phyloP scores from a whole-genome alignment of 1,140 invertebrate genomes.

The Coptotermes formosanus region DNA sequence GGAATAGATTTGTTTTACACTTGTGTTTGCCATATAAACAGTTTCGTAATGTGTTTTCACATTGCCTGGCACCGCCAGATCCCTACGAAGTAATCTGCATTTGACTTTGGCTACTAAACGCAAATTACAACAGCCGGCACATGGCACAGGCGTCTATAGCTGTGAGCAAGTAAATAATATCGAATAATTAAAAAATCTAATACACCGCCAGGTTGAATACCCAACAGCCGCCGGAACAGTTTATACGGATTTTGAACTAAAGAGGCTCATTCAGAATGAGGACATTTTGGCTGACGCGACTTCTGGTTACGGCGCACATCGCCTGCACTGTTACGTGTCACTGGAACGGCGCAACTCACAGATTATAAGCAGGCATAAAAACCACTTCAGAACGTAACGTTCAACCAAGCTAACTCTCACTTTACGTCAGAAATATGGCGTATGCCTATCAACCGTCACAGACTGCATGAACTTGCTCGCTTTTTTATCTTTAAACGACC shows the following conservation, averaged over 20 bases:
- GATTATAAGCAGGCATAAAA: too few relatives aligned
- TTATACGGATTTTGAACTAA: not conserved
- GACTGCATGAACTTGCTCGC: too few relatives aligned
- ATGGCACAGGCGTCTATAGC: not conserved
- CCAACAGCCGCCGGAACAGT: not conserved
- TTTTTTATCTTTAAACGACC: too few relatives aligned
- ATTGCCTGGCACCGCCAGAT: not conserved
- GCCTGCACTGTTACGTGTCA: too few relatives aligned
- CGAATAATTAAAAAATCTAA: not conserved
- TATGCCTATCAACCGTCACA: too few relatives aligned
- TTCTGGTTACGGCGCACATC: not conserved
- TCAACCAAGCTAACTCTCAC: too few relatives aligned
- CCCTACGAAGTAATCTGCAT: not conserved
- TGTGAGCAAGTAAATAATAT: not conserved
- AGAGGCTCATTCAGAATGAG: not conserved
- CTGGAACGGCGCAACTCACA: too few relatives aligned
- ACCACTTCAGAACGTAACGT: too few relatives aligned
- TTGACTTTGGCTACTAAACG: not conserved
- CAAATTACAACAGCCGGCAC: slow-evolving; percentile 2
- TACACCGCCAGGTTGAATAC: not conserved
- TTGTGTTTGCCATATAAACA: slow-evolving; percentile 16
- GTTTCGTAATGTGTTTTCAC: slow-evolving; percentile 1
- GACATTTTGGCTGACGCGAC: not conserved
- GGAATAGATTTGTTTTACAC: slow-evolving; percentile 12
- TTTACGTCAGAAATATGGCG: too few relatives aligned